Evolutionary conservation across 1,140 invertebrate genomes (phyloP).

Genomic region (Archivesica marissinica): DNA sequence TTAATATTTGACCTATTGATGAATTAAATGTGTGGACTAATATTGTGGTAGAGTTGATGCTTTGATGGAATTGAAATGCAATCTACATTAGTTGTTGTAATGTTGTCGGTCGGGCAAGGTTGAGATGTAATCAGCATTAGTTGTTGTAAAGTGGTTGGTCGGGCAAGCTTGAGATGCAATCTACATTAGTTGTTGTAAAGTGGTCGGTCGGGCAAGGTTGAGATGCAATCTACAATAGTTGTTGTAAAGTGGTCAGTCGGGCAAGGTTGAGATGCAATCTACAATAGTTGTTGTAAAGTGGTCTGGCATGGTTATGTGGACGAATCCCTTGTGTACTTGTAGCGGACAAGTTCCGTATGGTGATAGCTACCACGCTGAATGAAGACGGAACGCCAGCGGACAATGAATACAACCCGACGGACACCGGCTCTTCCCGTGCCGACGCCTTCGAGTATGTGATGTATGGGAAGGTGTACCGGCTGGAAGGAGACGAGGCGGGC

Average conservation of each 20-base stretch:
- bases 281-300: neutral
- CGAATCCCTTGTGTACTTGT: conserved; percentile 54
- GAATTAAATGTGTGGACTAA: no score
- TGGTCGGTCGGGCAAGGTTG: no score
- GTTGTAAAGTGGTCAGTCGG: neutral
- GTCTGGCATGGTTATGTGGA: neutral
- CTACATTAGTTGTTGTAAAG: no score
- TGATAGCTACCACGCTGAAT: conserved; percentile 96
- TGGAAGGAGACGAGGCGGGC: conserved; percentile 98
- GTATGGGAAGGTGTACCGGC: conserved; percentile 99
- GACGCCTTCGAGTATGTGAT: conserved; percentile 99
- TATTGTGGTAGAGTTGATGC: no score
- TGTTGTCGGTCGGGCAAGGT: no score
- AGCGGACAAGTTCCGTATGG: conserved; percentile 96
- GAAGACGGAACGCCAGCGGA: conserved; percentile 98
- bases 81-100: no score
- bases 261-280: neutral
- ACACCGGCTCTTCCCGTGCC: conserved; percentile 89
- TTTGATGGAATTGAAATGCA: no score
- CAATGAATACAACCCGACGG: conserved; percentile 95
- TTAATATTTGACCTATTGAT: no score
- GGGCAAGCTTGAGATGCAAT: no score
- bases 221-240: no score
- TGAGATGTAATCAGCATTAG: no score
- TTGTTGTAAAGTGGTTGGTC: no score